These are phyloP conservation scores for Wiebesia pumilae DNA, from an alignment of 1,140 invertebrate genomes.

Conservation along the genomic window DNA sequence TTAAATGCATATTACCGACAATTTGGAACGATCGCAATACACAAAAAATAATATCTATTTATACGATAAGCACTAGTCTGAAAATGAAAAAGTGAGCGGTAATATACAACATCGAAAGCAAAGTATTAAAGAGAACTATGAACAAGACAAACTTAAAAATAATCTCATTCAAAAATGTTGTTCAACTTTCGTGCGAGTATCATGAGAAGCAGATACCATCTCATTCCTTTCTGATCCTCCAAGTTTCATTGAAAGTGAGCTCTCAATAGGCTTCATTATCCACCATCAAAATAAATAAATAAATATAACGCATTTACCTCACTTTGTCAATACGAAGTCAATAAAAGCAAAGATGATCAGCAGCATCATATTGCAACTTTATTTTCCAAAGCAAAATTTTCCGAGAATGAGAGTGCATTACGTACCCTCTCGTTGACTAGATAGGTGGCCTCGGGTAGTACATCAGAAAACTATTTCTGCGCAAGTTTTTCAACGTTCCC, in stretches of 20 bases:
- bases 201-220: no score
- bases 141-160: neutral
- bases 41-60: neutral
- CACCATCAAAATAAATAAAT: neutral
- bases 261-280: neutral
- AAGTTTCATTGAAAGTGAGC: neutral
- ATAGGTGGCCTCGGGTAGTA: neutral
- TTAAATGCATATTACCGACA: no score
- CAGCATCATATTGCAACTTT: neutral
- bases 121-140: neutral
- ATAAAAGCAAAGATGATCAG: neutral
- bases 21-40: neutral
- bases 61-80: slow-evolving; percentile 5
- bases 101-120: neutral
- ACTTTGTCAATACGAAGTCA: no score
- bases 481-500: neutral
- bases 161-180: slow-evolving; percentile 6
- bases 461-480: neutral
- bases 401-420: neutral
- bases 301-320: no score
- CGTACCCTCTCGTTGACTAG: neutral
- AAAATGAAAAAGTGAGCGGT: neutral
- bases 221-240: no score
- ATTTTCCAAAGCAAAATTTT: neutral
- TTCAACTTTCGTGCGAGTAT: neutral